Percentiles rank a stretch among this genome's conserved stretches.
phyloP scores from a whole-genome alignment of 92 coral and sea anemone species.

The Anthopleura xanthogrammica region DNA sequence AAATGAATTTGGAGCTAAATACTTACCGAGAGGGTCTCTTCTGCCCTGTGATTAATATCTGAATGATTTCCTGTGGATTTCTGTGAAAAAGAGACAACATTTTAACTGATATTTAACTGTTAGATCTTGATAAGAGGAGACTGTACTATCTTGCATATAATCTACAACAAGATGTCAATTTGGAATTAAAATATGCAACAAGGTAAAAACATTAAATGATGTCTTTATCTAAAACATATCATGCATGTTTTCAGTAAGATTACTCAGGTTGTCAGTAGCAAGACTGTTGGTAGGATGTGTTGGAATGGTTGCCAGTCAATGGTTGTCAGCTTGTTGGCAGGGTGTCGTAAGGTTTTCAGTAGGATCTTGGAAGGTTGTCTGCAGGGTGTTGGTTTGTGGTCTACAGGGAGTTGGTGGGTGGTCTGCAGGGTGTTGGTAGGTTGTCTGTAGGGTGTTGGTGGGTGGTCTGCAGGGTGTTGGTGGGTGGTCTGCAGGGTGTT shows the following conservation, averaged over 20 bases:
- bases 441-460: background rate
- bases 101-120: background rate
- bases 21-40: too few species aligned
- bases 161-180: conserved; percentile 78
- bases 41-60: too few species aligned
- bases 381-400: background rate
- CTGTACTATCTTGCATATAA: conserved; percentile 79
- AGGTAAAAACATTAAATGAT: conserved; percentile 34
- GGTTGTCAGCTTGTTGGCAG: background rate
- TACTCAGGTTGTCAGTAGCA: background rate
- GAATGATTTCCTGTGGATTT: too few species aligned
- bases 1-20: too few species aligned
- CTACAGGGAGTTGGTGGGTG: background rate
- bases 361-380: background rate
- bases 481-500: background rate
- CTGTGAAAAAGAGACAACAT: too few species aligned
- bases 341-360: background rate
- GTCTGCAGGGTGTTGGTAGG: background rate
- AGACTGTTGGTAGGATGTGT: background rate
- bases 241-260: background rate
- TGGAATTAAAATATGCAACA: conserved; percentile 54
- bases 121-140: conserved; percentile 87
- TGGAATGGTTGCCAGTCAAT: background rate
- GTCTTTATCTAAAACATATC: background rate
- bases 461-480: background rate